These are phyloP conservation scores for Andrena flavipes DNA, from an alignment of 2,888 invertebrate genomes.

Conservation along the genomic window DNA sequence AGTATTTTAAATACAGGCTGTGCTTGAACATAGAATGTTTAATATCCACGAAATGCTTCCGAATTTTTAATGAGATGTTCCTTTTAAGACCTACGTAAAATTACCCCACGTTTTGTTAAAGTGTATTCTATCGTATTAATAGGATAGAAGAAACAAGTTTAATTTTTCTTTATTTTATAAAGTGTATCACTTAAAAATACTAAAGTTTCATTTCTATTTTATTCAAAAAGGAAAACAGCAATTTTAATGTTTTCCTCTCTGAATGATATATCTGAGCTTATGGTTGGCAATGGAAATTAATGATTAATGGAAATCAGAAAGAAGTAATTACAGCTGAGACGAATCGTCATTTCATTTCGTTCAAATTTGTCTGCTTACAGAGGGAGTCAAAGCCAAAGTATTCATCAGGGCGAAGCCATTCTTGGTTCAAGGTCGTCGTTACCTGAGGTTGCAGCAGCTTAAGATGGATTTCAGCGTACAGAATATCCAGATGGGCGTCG, in stretches of 20 bases:
- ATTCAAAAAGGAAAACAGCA: too few species aligned
- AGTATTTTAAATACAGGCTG: not conserved
- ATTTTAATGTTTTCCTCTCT: too few species aligned
- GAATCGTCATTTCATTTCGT: too few species aligned
- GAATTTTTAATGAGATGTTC: too few species aligned
- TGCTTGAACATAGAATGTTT: not conserved
- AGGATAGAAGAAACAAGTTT: too few species aligned
- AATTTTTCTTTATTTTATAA: too few species aligned
- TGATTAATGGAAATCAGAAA: not conserved
- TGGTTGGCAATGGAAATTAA: not conserved
- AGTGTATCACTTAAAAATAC: too few species aligned
- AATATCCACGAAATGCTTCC: too few species aligned
- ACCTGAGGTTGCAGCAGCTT: constrained; percentile 90
- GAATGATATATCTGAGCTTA: not conserved
- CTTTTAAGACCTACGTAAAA: too few species aligned
- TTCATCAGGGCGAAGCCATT: constrained; percentile 91
- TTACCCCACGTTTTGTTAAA: too few species aligned
- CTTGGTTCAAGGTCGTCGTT: constrained; percentile 88
- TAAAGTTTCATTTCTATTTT: too few species aligned
- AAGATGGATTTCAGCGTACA: constrained; percentile 95
- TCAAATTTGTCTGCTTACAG: constrained; percentile 84
- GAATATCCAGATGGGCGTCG: constrained; percentile 94
- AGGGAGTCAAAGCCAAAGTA: constrained; percentile 93
- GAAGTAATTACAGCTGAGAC: not conserved
- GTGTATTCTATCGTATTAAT: too few species aligned